Base-by-base conservation (phyloP, 2,888 invertebrate genomes). In the Volucella inflata region DNA sequence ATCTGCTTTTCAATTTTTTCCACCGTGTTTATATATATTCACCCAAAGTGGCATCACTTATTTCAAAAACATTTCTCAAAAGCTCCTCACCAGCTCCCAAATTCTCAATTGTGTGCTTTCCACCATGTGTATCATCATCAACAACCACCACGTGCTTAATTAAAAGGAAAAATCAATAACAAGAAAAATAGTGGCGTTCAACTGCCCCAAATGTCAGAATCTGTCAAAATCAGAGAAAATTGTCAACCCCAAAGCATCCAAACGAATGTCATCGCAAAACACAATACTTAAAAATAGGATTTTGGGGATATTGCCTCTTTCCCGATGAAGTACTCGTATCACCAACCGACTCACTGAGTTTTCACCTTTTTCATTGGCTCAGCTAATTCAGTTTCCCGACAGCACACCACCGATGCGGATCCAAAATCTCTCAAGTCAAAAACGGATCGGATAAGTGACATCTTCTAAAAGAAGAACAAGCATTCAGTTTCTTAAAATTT, bases 91-190 rank as follows among this genome's bases (percentile, higher is more conserved):
- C 65, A 38, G 14, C n/a, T 46, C 30, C 14, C 16, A 44, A 12
- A 42, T 17, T 51, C 11, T 21, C 10, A 16, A n/a, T 30, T 62
- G 10, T 44, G 1, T n/a, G 12, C 30, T 1, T 11, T 50, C 46
- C n/a, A 57, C 30, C 53, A 12, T 71, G 40, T 59, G 59, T 65
- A 65, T 21, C 2, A 65, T 21, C 2, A 48, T 21, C 65, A 53
- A 48, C 53, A 65, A 50, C n/a, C 57, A 71, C 60, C 85, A 81
- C 76, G 85, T 85, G 81, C 55, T 75, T 12, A 21, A 12, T 38
- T 51, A 46, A 30, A 8, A 38, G 80, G 78, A 81, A 85, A 85
- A 85, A 81, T 85, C 81, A 80, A 85, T 85, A 85, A 76, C 46
- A 71, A 75, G 60, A 71, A 71, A 84, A 85, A 84, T 84, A 85